Evolutionary conservation across 2,888 invertebrate genomes (phyloP), one percentile per base, ranked within the genome.

Genomic region (Hydrotaea diabolus): DNA sequence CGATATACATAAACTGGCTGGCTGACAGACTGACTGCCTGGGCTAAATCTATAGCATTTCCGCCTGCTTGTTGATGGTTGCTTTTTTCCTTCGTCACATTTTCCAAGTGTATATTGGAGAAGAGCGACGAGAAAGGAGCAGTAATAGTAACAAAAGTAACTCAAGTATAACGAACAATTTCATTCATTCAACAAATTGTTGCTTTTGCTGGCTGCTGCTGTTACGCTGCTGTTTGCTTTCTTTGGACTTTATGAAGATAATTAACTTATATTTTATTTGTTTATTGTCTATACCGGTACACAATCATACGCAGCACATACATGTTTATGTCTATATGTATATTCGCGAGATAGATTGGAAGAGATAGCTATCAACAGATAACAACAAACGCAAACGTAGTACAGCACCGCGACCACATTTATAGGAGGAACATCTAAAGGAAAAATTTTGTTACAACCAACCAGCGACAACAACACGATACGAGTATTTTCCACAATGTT

Each of bases 111-210:
- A n/a, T 23, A 46, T 75, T n/a, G n/a, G n/a, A n/a, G n/a, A n/a
- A n/a, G n/a, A 23, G 62, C 62, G 62, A 36, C 26, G 62, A 15
- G 26, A 2, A 26, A 66, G n/a, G 69, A 69, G 55, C 64, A 71
- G 66, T 77, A 46, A 53, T 39, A 23, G 49, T 69, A 49, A 72
- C 46, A 23, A 82, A 46, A 85, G 62, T 82, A 85, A 82, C 85
- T 85, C 76, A 79, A 82, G 76, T 79, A 82, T 82, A 85, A 85
- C 85, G 85, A 85, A 85, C 78, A 74, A 85, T 85, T 85, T 85
- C 85, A 85, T 85, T 85, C 85, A 85, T 79, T 72, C 78, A 81
- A 66, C 39, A 66, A 39, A 39, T 43, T 43, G 39, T 66, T 66
- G 39, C 15, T 23, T 39, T 46, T 69, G 43, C 8, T n/a, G 1